Evolutionary conservation across 1,140 invertebrate species (phyloP), one percentile per base, ranked within the genome.

Genomic region (Linepithema humile): DNA sequence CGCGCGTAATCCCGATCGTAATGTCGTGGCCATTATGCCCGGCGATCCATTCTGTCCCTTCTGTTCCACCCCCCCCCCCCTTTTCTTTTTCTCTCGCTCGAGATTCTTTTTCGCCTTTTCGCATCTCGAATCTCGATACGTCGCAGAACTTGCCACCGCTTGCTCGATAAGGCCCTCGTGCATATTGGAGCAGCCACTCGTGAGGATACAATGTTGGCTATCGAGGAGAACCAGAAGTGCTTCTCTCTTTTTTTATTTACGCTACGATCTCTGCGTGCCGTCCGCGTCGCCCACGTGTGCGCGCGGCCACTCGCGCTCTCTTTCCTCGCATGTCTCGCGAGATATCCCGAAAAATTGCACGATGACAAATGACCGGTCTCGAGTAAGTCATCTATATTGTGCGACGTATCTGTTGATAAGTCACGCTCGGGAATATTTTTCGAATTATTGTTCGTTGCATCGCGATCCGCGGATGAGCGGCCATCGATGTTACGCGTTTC

Each of bases 1-100:
- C 70, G 67, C 82, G 77, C 64, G 86, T 88, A 84, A 91, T 89
- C 82, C 70, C 83, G 73, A 87, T 89, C 87, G 83, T 86, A 85
- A 89, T 86, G 87, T 90, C 86, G 88, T 75, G 75, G 88, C 83
- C 88, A 86, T 88, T 90, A 88, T 85, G 70, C 83, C 4, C 43
- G 62, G 23, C 40, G 29, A 65, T 77, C 32, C 64, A 70, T 40
- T 38, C 45, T n/a, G 23, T 48, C 17, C n/a, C 55, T 17, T 26
- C 23, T 60, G 15, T 84, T 82, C 40, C 26, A 12, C 15, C 9
- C 9, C 32, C 12, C 20, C 5, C 0, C 15, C 4, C 17, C 15
- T 26, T 17, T 45, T 59, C 12, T 29, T 5, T 45, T n/a, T 40
- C 10, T 32, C n/a, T 10, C 9, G 26, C 23, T 35, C 15, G 45